Evolutionary conservation across 2,113 vertebrate genomes (phyloP), one percentile per base, ranked within the genome.

Genomic region (Aviceda subcristata): DNA sequence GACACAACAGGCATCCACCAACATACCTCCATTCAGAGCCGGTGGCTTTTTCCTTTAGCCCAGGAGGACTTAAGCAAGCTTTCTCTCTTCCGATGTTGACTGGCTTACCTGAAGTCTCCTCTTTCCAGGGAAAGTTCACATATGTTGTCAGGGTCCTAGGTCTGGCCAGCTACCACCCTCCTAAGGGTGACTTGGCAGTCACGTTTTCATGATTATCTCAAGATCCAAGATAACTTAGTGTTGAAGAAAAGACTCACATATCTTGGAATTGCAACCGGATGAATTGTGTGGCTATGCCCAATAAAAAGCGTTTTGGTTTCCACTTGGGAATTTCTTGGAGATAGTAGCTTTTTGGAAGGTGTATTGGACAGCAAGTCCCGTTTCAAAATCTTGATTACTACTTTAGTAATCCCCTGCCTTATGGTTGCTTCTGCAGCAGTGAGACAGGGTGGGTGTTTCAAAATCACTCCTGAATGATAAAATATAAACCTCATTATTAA

Each of bases 31-130:
- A 6, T 19, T 71, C 34, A 32, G 56, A 56, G 76, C 66, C 80
- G 74, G 32, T 27, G 66, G 18, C 78, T 57, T 59, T 94, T 86
- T 24, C 30, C 55, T 86, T 73, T 85, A 80, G 59, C 43, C 55
- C 66, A 74, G 80, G 75, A 85, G 80, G 66, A 88, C 64, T 85
- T 86, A 50, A 27, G 77, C 64, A 89, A 55, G 27, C 30, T 89
- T 77, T 41, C 45, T 85, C 7, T 77, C 68, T 81, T 55, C 57
- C 46, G 17, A 32, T 79, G 39, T 16, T 84, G 51, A 56, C 43
- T 75, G 64, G 39, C 36, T 72, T 60, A 9, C 3, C 72, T 77
- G 73, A 64, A 29, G 8, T 62, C 68, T 69, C 63, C 62, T 48
- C 38, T 64, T 64, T 30, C 60, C 0, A 0, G 62, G 56, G 43